Percentiles rank a stretch among this genome's conserved stretches.
Conservation (phyloP, 2,113 vertebrate genomes). For the Rhinopithecus roxellana region DNA sequence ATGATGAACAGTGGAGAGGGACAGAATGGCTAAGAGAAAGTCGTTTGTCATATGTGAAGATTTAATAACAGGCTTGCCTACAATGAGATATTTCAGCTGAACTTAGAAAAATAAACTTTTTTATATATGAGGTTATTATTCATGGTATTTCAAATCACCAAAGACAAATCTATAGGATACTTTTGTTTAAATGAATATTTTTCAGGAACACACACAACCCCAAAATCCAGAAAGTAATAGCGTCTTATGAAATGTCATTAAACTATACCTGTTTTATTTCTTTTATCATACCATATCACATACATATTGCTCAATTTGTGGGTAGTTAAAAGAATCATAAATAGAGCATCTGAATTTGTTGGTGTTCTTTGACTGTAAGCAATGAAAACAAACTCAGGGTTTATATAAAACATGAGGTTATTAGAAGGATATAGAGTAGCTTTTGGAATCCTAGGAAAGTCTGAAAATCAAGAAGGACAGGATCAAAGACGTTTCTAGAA, state of each 20-base stretch:
- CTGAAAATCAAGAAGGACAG: neutral
- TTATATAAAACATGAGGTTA: neutral
- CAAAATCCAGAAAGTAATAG: neutral
- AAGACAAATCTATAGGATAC: neutral
- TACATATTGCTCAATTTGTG: neutral
- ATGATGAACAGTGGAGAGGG: constrained; percentile 62
- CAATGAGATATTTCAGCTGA: constrained; percentile 41
- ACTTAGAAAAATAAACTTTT: constrained; percentile 71
- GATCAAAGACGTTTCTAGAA: neutral
- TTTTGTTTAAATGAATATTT: neutral
- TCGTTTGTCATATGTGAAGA: constrained; percentile 57
- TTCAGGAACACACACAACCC: neutral
- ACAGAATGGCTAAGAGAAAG: constrained; percentile 56
- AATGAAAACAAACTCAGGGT: neutral
- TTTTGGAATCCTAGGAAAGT: neutral
- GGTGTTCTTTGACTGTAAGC: neutral
- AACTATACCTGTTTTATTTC: neutral
- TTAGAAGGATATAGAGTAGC: neutral
- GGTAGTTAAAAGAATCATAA: neutral
- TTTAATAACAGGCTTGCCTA: constrained; percentile 38
- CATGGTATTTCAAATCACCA: neutral
- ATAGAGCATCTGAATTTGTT: neutral
- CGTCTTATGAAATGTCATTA: neutral
- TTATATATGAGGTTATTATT: neutral
- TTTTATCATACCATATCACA: neutral